Base-by-base conservation (phyloP, 2,797 vertebrate species). In the Helarctos malayanus region DNA sequence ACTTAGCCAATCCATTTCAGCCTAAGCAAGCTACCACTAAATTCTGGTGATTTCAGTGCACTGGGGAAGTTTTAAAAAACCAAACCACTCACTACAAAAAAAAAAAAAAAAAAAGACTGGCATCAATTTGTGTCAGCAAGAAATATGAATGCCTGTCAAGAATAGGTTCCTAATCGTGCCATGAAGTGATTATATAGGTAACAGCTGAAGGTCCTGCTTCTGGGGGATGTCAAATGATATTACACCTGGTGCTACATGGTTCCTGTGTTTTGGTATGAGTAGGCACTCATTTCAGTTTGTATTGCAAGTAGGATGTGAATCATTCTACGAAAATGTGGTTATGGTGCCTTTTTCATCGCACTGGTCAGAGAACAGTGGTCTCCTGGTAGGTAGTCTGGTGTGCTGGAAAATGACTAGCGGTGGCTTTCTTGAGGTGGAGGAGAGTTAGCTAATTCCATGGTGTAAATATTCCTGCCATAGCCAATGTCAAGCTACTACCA, bases 141-240 rank as follows among this genome's bases (percentile, higher is more conserved):
- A 81, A 92, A 92, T 86, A 76, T 29, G 41, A 91, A 19, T 68
- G 18, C 45, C 13, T 69, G 96, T 89, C 56, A 84, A 88, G 71
- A 92, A 78, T 63, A 56, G 16, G 21, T 94, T 78, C n/a, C 47
- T 47, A 81, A 0, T 79, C 45, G 52, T 88, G 32, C 19, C 25
- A 25, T 92, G 57, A 68, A 95, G 35, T 85, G 68, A 78, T 86
- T 68, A 56, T 41, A 56, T 27, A 73, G 56, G 89, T 92, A 78
- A 81, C 19, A 56, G 68, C 49, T 87, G 88, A 80, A 79, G 27
- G 25, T 47, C 15, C 69, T 85, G 45, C 23, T 71, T 88, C 47
- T 91, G 68, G 38, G 45, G 41, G 38, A 89, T 86, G 8, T 69
- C 86, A 82, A 82, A n/a, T 69, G 21, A 4, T 45, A 78, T 80